Base-by-base conservation (phyloP, 2,113 vertebrate species). In the Phyllopteryx taeniolatus region DNA sequence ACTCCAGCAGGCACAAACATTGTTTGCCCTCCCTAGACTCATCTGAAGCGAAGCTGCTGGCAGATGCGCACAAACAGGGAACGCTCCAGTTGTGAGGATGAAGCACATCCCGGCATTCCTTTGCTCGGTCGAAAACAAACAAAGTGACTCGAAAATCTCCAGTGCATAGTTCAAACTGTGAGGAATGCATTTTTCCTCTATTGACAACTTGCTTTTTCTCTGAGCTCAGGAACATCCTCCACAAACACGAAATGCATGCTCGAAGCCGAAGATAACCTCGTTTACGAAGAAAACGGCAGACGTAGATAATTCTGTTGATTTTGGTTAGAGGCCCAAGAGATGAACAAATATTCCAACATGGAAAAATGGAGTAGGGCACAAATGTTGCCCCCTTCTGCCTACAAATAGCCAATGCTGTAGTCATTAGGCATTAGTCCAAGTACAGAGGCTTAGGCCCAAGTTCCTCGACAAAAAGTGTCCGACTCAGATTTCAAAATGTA, bases 31-130 rank as follows among this genome's bases (percentile, higher is more conserved):
- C 46, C n/a, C 53, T 51, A 49, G 17, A 46, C 65, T 59, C 35
- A 66, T 73, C 67, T 71, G 73, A 7, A 62, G 13, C 64, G 5
- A 46, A 46, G 44, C 44, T 60, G 44, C 44, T 64, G 63, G n/a
- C 31, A 57, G n/a, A 35, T 44, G 47, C 49, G 31, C 22, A 49
- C 49, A 65, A 74, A 72, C 42, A 47, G 42, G 20, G 8, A 39
- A 72, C 75, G 56, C 17, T 9, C 13, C 22, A n/a, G 63, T 67
- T 76, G 74, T 59, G 54, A 68, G 66, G 66, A 53, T 71, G 64
- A 71, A 62, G 33, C 60, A 13, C 46, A 73, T 71, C 27, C 56
- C 68, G 68, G 67, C 71, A 17, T 12, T 15, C 7, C 51, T 44
- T 64, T 35, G 22, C 19, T 27, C 68, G 44, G 17, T 70, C 63